Evolutionary conservation across 2,113 vertebrate species (phyloP).

Genomic region (Cyprinus carpio): DNA sequence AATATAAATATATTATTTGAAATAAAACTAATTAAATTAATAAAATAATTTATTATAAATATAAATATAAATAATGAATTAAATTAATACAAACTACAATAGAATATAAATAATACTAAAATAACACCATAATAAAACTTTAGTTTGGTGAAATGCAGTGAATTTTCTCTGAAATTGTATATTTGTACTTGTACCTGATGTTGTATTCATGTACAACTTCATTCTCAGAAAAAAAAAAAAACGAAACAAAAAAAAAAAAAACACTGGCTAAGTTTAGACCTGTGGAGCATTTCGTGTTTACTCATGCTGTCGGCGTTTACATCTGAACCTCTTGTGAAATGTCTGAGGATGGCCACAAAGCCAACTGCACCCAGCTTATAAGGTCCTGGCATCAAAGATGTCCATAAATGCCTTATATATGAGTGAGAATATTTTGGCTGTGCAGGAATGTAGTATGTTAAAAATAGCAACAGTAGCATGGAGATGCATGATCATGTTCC

Average conservation of each 20-base stretch:
- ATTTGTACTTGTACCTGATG: not conserved
- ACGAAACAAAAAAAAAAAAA: conserved; percentile 1
- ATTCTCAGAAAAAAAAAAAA: conserved; percentile 44
- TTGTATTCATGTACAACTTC: conserved; percentile 66
- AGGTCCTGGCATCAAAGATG: conserved; percentile 77
- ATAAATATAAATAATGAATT: no score
- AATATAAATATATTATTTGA: not conserved
- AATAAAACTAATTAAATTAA: no score
- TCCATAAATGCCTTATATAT: conserved; percentile 78
- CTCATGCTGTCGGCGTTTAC: conserved; percentile 71
- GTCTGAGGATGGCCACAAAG: conserved; percentile 70
- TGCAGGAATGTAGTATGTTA: conserved; percentile 80
- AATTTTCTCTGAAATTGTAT: not conserved
- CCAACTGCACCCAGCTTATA: conserved; percentile 64
- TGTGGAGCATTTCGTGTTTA: conserved; percentile 74
- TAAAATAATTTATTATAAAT: no score
- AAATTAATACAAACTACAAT: not conserved
- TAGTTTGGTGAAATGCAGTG: not conserved
- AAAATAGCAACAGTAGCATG: conserved; percentile 71
- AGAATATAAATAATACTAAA: not conserved
- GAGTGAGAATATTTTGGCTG: conserved; percentile 77
- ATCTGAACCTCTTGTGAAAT: conserved; percentile 80
- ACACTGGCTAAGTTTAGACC: conserved; percentile 70
- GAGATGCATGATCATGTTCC: conserved; percentile 59
- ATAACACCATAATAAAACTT: not conserved